phyloP scores from a whole-genome alignment of 2,888 invertebrate genomes.

The Palloptera scutellata region DNA sequence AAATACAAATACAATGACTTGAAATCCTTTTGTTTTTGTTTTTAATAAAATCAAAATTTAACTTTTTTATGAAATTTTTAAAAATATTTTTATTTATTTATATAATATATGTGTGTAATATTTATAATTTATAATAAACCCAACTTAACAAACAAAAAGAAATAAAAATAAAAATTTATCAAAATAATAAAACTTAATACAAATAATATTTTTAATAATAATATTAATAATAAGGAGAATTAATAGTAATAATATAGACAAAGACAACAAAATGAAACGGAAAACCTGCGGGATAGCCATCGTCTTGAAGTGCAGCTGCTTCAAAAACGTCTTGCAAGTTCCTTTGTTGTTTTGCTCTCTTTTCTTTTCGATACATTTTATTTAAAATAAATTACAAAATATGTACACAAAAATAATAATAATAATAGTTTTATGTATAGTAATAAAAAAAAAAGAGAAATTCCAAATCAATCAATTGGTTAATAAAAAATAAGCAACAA shows the following conservation, averaged over 20 bases:
- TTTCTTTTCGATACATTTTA: slow-evolving; percentile 30
- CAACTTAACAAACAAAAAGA: slow-evolving; percentile 49
- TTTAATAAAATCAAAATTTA: no score
- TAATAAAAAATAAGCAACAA: slow-evolving; percentile 5
- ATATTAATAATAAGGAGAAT: slow-evolving; percentile 27
- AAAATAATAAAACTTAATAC: slow-evolving; percentile 37
- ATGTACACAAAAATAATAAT: no score
- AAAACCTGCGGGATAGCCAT: slow-evolving; percentile 56
- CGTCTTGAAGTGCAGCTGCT: slow-evolving; percentile 25
- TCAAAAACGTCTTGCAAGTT: slow-evolving; percentile 15
- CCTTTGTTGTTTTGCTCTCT: not conserved
- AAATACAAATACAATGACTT: no score
- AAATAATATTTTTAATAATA: slow-evolving; percentile 28
- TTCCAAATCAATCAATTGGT: not conserved
- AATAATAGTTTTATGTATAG: slow-evolving; percentile 1
- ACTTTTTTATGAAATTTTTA: not conserved
- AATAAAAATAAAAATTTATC: slow-evolving; percentile 45
- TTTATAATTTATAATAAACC: slow-evolving; percentile 49
- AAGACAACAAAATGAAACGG: slow-evolving; percentile 12
- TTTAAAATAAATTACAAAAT: slow-evolving; percentile 19
- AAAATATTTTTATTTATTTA: slow-evolving; percentile 36
- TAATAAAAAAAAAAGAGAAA: not conserved
- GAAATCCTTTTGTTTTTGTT: no score
- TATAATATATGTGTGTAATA: slow-evolving; percentile 45
- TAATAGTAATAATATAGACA: slow-evolving; percentile 28